Conservation (phyloP, 2,797 vertebrate genomes). For the Artibeus jamaicensis region DNA sequence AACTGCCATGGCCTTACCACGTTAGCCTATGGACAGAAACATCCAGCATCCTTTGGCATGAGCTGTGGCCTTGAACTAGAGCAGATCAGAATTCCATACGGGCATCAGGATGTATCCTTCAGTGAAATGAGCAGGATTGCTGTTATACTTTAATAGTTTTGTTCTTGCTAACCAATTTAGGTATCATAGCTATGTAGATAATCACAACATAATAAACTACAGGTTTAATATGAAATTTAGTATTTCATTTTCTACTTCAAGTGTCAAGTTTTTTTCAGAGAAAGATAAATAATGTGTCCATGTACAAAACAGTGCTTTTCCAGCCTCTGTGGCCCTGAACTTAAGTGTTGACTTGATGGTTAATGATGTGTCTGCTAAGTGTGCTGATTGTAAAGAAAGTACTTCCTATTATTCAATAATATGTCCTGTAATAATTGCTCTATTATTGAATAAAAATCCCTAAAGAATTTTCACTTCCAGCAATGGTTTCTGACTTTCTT, state of each 20-base stretch:
- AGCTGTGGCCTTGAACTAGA: not conserved
- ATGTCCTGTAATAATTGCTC: constrained; percentile 73
- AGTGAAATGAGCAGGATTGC: not conserved
- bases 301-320: constrained; percentile 18
- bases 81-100: not conserved
- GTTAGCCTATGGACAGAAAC: not conserved
- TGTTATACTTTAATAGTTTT: not conserved
- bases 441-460: constrained; percentile 75
- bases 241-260: constrained; percentile 27
- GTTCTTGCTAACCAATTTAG: not conserved
- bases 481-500: constrained; percentile 67
- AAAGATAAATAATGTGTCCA: not conserved
- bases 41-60: not conserved
- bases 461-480: constrained; percentile 74
- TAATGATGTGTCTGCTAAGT: constrained; percentile 46
- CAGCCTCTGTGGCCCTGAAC: constrained; percentile 16
- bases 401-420: constrained; percentile 73
- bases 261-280: constrained; percentile 30
- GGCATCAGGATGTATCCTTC: not conserved
- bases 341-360: constrained; percentile 5
- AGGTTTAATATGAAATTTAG: not conserved
- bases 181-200: not conserved
- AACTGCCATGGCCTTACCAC: not conserved
- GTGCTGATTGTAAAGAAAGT: constrained; percentile 47
- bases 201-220: not conserved